Base-by-base conservation (phyloP, 2,113 vertebrate species). In the Psilopsiagon aymara region DNA sequence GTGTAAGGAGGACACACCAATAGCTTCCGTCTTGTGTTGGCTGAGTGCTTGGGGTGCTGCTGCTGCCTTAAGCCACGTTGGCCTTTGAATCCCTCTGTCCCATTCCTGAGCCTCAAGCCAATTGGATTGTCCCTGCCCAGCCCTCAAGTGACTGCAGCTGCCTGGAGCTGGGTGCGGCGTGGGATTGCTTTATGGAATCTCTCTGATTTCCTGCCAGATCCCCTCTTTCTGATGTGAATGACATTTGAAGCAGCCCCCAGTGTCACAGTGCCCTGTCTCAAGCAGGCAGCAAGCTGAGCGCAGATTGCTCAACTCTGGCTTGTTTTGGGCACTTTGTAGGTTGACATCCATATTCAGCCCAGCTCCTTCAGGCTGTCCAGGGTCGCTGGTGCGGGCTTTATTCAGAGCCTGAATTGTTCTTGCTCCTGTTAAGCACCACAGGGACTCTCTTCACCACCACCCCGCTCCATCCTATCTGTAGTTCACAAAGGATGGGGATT, bases 341-440 rank as follows among this genome's bases (percentile, higher is more conserved):
- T 60, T 81, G 59, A 12, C 41, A 21, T 80, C 46, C 4, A 0
- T 12, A 1, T 47, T 39, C 14, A 10, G 2, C 13, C 1, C n/a
- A 28, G 62, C 46, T 82, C 6, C 3, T 2, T 8, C 4, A 19
- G 68, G 86, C 82, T 64, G 17, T 4, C 37, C 52, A 11, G 70
- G 41, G 33, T 76, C 39, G 7, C 10, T 4, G 2, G 67, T 2
- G 7, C 31, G 9, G 55, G 27, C 29, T 92, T 63, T 63, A 62
- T 67, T 46, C 67, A 33, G 71, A 35, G 49, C 19, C 77, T 64
- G 70, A 51, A 67, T 52, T 33, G 2, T 75, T 92, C 60, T 82
- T 87, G 55, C 60, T 84, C 55, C 55, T 18, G 15, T 19, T 23
- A 2, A 66, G 28, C 25, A 44, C 78, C 1, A 0, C 73, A 63